Base-by-base conservation (phyloP, 2,888 invertebrate genomes). In the Mythimna ferrago region DNA sequence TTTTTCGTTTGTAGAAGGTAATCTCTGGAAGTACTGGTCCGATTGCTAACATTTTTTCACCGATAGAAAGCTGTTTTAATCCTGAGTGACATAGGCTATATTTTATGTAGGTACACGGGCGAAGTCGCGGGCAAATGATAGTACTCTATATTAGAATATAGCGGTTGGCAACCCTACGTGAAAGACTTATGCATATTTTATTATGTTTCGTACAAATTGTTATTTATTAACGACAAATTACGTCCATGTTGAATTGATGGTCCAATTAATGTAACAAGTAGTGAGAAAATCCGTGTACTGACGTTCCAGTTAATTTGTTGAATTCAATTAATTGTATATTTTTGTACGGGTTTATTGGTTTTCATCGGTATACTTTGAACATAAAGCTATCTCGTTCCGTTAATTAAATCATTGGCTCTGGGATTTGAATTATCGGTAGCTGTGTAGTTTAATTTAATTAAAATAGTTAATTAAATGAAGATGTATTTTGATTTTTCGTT, bases 171-270 rank as follows among this genome's bases (percentile, higher is more conserved):
- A 38, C 38, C 48, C 32, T 32, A 32, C 32, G 38, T 26, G n/a
- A 64, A 61, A 56, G 32, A 71, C 75, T 75, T 75, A 71, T 71
- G 61, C 51, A 63, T 66, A 79, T 74, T 74, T 83, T 68, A 83
- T 78, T 58, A 69, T 32, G 78, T 73, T 73, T 35, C 60, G 53
- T 44, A 61, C 48, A 76, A 68, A 68, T 66, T 66, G 54, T 75
- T 66, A 71, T 84, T 80, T 80, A 84, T 73, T 83, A 70, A 35
- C 53, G 76, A 77, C 73, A 84, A 81, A 73, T 79, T 75, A 64
- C 62, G 19, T 0, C 57, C 68, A 70, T 71, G 51, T 68, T 66
- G 16, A 74, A 73, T 78, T 74, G 73, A 79, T 68, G 63, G 6
- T 60, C 66, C 66, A 81, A 86, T 84, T 81, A 84, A 81, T 66